Evolutionary conservation across 2,113 vertebrate genomes (phyloP).

Genomic region (Planiliza haematocheilus): DNA sequence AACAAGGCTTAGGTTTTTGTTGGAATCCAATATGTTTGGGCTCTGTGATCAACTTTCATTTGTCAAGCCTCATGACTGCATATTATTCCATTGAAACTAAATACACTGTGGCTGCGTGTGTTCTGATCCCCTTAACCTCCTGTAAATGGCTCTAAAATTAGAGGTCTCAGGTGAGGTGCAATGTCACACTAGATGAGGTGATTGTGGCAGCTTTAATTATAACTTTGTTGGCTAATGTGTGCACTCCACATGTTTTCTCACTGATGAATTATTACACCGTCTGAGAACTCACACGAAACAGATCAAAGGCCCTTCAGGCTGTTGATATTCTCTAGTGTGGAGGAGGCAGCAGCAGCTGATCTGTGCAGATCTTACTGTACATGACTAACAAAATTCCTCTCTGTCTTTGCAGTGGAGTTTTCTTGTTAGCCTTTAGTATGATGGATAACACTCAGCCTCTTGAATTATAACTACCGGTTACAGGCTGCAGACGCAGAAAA

Average conservation of each 20-base stretch:
- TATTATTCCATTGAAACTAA: constrained; percentile 64
- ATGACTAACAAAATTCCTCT: constrained; percentile 54
- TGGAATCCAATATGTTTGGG: constrained; percentile 47
- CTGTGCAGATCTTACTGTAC: constrained; percentile 39
- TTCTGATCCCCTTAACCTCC: constrained; percentile 75
- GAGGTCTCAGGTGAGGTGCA: constrained; percentile 78
- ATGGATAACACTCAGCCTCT: constrained; percentile 41
- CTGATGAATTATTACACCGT: constrained; percentile 60
- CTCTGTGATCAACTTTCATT: constrained; percentile 56
- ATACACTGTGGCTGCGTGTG: constrained; percentile 54
- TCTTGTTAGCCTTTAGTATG: constrained; percentile 37
- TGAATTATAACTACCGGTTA: constrained; percentile 56
- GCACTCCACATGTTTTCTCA: constrained; percentile 57
- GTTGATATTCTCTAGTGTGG: constrained; percentile 41
- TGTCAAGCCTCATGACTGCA: constrained; percentile 49
- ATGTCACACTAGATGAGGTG: constrained; percentile 78
- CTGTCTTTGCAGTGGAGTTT: constrained; percentile 37
- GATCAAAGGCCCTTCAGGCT: constrained; percentile 62
- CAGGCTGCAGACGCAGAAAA: constrained; percentile 28
- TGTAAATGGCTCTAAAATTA: constrained; percentile 79
- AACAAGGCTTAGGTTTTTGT: constrained; percentile 37
- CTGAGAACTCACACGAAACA: constrained; percentile 66
- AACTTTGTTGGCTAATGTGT: constrained; percentile 74
- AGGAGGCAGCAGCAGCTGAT: constrained; percentile 29
- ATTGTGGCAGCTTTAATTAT: constrained; percentile 79